Conservation (phyloP, 2,113 vertebrate species). For the Xenus cinereus region DNA sequence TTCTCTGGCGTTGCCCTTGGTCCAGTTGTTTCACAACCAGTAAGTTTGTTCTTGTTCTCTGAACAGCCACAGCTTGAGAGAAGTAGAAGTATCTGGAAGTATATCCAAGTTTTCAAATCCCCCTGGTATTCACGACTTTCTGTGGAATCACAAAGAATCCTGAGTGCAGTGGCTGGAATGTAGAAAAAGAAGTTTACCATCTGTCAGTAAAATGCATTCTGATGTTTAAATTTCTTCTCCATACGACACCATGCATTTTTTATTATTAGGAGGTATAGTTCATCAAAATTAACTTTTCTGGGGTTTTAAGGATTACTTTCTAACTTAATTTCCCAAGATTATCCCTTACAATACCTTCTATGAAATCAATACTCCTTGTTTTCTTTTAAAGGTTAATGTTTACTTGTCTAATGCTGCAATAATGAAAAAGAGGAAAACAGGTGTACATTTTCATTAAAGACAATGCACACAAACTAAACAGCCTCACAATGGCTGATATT, state of each 20-base stretch:
- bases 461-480: not conserved
- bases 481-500: not conserved
- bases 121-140: not conserved
- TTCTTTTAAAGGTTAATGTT: not conserved
- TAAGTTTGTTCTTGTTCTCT: not conserved
- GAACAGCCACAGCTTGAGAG: not conserved
- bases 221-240: not conserved
- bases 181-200: not conserved
- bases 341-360: not conserved
- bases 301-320: not conserved
- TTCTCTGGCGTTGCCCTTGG: not conserved
- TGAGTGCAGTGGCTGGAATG: not conserved
- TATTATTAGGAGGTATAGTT: not conserved
- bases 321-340: not conserved
- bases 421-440: not conserved
- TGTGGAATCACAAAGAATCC: not conserved
- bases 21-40: not conserved
- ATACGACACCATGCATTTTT: not conserved
- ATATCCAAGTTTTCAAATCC: not conserved
- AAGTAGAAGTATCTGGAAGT: not conserved
- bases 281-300: not conserved
- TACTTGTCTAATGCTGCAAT: not conserved
- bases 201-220: not conserved
- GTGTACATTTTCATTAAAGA: not conserved
- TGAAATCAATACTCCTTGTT: not conserved